phyloP scores from a whole-genome alignment of 2,797 vertebrate genomes.

The Phalloptychus januarius region DNA sequence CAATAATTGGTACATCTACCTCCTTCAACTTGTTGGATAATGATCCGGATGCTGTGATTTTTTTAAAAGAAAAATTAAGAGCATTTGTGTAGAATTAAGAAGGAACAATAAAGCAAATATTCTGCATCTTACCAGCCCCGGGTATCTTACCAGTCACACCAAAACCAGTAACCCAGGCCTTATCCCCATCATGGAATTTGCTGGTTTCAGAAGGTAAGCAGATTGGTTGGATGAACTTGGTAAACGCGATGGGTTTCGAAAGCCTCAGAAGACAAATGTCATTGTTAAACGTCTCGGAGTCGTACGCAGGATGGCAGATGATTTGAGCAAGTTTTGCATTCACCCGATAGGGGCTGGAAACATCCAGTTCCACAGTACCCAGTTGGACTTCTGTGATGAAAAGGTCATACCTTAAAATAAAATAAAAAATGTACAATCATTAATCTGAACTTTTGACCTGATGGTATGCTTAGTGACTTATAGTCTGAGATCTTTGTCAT shows the following conservation, averaged over 20 bases:
- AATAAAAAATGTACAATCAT: conserved; percentile 38
- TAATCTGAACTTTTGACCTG: conserved; percentile 43
- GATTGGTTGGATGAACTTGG: conserved; percentile 63
- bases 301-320: background rate
- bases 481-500: background rate
- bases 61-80: conserved; percentile 7
- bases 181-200: conserved; percentile 11
- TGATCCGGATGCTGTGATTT: background rate
- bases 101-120: background rate
- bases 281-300: rapidly evolving
- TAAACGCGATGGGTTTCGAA: conserved; percentile 36
- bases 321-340: rapidly evolving
- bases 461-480: conserved; percentile 43
- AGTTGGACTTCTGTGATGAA: background rate
- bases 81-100: too few relatives aligned
- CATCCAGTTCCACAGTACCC: conserved; percentile 15
- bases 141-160: conserved; percentile 39
- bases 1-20: conserved; percentile 11
- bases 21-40: background rate
- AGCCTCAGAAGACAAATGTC: conserved; percentile 61
- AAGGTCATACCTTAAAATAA: background rate
- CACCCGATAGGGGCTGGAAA: background rate
- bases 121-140: background rate
- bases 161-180: conserved; percentile 58
- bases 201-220: conserved; percentile 63